phyloP scores from a whole-genome alignment of 2,888 invertebrate species.

The Pyralis farinalis region DNA sequence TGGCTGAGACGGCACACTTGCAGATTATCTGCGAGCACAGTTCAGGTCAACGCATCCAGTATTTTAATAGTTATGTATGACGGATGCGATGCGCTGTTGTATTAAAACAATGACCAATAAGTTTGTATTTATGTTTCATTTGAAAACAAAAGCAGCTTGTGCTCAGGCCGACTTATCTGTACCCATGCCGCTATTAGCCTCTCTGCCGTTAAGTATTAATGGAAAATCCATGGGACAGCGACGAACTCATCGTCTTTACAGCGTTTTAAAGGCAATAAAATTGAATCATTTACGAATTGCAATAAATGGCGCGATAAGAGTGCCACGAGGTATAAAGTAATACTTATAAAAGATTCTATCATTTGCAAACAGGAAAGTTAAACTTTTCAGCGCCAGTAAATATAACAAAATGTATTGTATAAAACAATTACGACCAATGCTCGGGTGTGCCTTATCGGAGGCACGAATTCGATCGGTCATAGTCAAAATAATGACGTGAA shows the following conservation, averaged over 20 bases:
- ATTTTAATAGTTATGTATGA: conserved; percentile 60
- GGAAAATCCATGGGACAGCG: conserved; percentile 14
- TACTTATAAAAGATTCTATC: conserved; percentile 28
- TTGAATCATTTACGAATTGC: no score
- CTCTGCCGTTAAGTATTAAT: conserved; percentile 20
- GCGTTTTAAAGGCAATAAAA: no score
- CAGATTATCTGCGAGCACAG: conserved; percentile 34
- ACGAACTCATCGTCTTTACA: neutral
- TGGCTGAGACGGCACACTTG: conserved; percentile 20
- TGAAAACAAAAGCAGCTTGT: conserved; percentile 38
- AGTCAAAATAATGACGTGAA: conserved; percentile 71
- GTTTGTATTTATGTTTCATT: conserved; percentile 65
- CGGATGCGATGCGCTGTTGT: conserved; percentile 46
- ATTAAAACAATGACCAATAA: conserved; percentile 76
- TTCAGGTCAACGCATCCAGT: conserved; percentile 57
- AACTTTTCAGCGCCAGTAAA: conserved; percentile 49
- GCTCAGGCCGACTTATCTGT: conserved; percentile 36
- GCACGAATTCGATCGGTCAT: conserved; percentile 65
- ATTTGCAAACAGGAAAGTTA: conserved; percentile 47
- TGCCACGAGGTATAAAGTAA: no score
- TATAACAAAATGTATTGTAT: conserved; percentile 63
- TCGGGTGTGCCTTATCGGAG: conserved; percentile 64
- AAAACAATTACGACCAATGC: conserved; percentile 35
- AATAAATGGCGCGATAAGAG: no score
- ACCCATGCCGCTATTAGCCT: conserved; percentile 29